Percentiles rank a stretch among this genome's conserved stretches.
Conservation (phyloP, 2,888 invertebrate genomes). For the Brenthis ino region DNA sequence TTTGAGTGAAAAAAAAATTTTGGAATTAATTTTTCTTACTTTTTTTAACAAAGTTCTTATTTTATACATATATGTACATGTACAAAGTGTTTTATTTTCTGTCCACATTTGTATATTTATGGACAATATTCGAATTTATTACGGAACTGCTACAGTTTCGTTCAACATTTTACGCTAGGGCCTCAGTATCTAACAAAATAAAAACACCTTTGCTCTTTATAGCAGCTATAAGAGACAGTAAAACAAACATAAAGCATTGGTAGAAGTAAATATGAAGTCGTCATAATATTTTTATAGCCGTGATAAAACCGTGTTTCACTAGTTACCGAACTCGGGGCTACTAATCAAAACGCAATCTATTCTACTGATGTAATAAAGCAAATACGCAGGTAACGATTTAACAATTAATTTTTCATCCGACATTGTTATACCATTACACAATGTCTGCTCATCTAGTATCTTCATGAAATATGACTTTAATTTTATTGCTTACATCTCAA, state of each 20-base stretch:
- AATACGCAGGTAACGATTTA: not conserved
- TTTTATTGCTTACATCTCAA: no score
- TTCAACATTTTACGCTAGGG: not conserved
- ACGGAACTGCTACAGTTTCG: not conserved
- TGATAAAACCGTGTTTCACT: slow-evolving; percentile 49
- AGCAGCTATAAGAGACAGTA: slow-evolving; percentile 46
- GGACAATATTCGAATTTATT: no score
- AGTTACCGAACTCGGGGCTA: slow-evolving; percentile 30
- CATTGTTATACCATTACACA: not conserved
- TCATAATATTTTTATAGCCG: slow-evolving; percentile 51
- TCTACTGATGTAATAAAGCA: slow-evolving; percentile 14
- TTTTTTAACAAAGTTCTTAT: no score
- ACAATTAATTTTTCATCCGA: not conserved
- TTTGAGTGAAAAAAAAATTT: no score
- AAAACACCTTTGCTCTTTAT: slow-evolving; percentile 38
- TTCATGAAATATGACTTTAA: no score
- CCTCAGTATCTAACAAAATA: slow-evolving; percentile 23
- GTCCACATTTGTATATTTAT: no score
- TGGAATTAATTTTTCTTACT: no score
- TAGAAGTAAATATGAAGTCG: slow-evolving; percentile 52
- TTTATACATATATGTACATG: no score
- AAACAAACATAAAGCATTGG: slow-evolving; percentile 48
- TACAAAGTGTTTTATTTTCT: no score
- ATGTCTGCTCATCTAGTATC: no score
- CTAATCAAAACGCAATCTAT: slow-evolving; percentile 34